Evolutionary conservation across 2,113 vertebrate species (phyloP).

Genomic region (Vicugna pacos): DNA sequence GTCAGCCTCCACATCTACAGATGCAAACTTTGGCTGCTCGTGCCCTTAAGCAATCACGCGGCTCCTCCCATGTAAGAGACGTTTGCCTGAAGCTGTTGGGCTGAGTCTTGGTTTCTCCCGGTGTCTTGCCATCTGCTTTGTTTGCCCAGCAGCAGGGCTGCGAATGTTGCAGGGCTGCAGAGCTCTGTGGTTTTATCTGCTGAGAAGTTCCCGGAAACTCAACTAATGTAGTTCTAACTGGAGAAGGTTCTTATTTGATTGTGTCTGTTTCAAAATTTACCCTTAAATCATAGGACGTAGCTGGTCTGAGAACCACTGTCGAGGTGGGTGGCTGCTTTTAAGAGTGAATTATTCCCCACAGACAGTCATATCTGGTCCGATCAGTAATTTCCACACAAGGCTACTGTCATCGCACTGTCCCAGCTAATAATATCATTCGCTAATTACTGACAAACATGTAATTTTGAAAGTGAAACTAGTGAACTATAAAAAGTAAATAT

Average conservation of each 20-base stretch:
- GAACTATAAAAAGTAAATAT: not conserved
- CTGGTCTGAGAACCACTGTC: not conserved
- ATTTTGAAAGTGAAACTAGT: not conserved
- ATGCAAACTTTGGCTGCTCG: not conserved
- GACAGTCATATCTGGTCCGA: not conserved
- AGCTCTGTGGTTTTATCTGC: not conserved
- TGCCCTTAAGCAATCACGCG: accelerated
- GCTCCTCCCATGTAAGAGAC: not conserved
- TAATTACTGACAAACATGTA: not conserved
- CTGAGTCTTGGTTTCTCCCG: not conserved
- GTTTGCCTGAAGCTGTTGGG: not conserved
- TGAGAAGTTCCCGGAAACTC: not conserved
- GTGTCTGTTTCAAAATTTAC: not conserved
- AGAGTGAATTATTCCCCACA: not conserved
- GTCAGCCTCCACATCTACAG: not conserved
- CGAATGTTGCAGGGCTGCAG: too few species aligned
- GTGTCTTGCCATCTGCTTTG: not conserved
- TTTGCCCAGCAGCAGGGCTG: not conserved
- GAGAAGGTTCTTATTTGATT: not conserved
- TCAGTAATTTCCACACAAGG: not conserved
- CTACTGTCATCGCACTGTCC: not conserved
- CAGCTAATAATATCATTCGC: not conserved
- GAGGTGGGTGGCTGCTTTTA: not conserved
- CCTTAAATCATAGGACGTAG: not conserved
- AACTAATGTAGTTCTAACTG: not conserved